Evolutionary conservation across 2,797 vertebrate species (phyloP).

Genomic region (Malacoraja senta): DNA sequence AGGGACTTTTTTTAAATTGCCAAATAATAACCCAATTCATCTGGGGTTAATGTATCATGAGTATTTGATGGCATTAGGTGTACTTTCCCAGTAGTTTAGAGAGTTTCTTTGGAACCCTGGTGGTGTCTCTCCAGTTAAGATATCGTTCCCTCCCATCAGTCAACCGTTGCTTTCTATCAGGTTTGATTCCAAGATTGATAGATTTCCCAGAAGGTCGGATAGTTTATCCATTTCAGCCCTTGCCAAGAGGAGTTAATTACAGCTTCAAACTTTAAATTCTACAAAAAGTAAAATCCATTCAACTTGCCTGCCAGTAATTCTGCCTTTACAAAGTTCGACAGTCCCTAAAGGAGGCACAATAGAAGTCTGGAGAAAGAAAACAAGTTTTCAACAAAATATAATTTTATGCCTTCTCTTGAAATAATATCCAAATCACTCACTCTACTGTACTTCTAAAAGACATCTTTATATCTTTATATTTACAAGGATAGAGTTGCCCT

Average conservation of each 20-base stretch:
- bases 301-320: neutral
- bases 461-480: neutral
- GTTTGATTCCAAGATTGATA: neutral
- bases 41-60: no score
- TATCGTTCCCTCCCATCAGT: neutral
- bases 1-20: no score
- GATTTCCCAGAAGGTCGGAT: neutral
- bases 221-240: neutral
- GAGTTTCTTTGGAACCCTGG: neutral
- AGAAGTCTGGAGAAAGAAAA: neutral
- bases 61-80: no score
- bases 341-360: constrained; percentile 10
- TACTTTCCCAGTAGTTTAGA: no score
- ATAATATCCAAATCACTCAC: neutral
- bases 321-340: neutral
- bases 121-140: neutral
- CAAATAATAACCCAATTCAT: no score
- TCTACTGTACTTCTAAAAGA: neutral
- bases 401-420: neutral
- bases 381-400: neutral
- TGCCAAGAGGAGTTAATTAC: neutral
- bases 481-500: no score
- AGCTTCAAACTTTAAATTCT: neutral
- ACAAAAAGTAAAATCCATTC: neutral
- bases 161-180: no score